Evolutionary conservation across 1,140 invertebrate genomes (phyloP), one percentile per base, ranked within the genome.

Genomic region (Lepidostoma basale): DNA sequence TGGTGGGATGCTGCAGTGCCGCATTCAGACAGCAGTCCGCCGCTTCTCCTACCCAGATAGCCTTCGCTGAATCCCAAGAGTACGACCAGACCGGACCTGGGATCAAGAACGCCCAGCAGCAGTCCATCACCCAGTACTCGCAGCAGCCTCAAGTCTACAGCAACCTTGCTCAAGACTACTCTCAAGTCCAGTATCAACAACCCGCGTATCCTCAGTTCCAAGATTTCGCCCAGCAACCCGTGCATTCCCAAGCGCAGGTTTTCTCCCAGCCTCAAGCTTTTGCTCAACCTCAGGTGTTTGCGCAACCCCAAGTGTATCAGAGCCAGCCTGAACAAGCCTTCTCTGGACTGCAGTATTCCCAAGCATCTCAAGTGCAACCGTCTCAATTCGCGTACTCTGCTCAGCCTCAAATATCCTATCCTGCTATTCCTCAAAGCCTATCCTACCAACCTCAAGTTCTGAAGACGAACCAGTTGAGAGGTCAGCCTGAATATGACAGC

Each of bases 81-180:
- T 83, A 83, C 60, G 81, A 82, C 62, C 72, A 81, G 62, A 83
- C 82, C 0, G 82, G 82, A 10, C 80, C 82, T 1, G 82, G 80
- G 28, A 77, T 79, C 0, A 36, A 28, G 28, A 16, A 25, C 33
- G 20, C 23, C 10, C 56, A 68, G 33, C 14, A 23, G 3, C 40
- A 36, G 3, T 26, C 16, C 44, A 40, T 36, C 10, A 33, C 52
- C 10, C 69, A 52, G 8, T 58, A 66, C 42, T n/a, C 45, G 0
- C 44, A 44, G 8, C 65, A 52, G 39, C 69, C 42, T 0, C 56
- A 62, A 64, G 26, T 25, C 18, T 69, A 58, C 25, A n/a, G 30
- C 30, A 40, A 42, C 16, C 36, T 33, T 30, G 44, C 20, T 26
- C 65, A 60, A 36, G 36, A 42, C 6, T 67, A 39, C 49, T 22